These are phyloP conservation scores for Euclidia mi DNA, from an alignment of 2,888 invertebrate genomes.

Conservation along the genomic window DNA sequence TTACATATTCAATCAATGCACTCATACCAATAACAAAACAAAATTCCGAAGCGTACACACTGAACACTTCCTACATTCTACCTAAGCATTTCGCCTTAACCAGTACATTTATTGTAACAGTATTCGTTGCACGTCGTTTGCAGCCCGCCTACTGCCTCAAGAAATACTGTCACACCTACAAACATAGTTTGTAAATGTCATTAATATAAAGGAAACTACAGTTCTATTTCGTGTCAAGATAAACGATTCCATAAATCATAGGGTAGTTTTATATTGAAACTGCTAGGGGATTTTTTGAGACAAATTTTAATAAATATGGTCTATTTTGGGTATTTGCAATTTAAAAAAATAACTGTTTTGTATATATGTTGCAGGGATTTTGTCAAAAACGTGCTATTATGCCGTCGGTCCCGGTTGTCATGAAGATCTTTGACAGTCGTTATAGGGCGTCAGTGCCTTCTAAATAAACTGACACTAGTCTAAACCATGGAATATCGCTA, in stretches of 20 bases:
- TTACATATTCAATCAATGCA: too few species aligned
- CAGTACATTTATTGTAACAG: constrained; percentile 59
- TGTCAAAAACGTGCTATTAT: too few species aligned
- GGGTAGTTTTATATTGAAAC: constrained; percentile 28
- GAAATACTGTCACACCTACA: constrained; percentile 58
- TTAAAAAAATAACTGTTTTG: too few species aligned
- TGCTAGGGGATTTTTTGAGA: not conserved
- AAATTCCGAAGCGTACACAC: too few species aligned
- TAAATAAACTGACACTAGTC: too few species aligned
- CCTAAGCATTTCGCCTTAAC: constrained; percentile 59
- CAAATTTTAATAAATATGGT: not conserved
- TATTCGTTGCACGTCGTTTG: constrained; percentile 71
- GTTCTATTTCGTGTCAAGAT: constrained; percentile 34
- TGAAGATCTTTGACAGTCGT: too few species aligned
- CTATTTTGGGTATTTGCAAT: too few species aligned
- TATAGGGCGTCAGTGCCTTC: too few species aligned
- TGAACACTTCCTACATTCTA: not conserved
- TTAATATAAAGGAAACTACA: constrained; percentile 47
- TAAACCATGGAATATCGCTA: too few species aligned
- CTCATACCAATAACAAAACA: too few species aligned
- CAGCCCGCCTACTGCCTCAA: constrained; percentile 61
- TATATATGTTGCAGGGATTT: too few species aligned
- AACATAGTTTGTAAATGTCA: constrained; percentile 50
- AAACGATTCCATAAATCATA: constrained; percentile 32
- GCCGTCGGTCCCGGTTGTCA: too few species aligned